A percentile compares a stretch with the other conserved stretches of the same genome.
These are phyloP conservation scores for Bicyclus anynana DNA, from an alignment of 1,140 invertebrate species.

Conservation along the genomic window DNA sequence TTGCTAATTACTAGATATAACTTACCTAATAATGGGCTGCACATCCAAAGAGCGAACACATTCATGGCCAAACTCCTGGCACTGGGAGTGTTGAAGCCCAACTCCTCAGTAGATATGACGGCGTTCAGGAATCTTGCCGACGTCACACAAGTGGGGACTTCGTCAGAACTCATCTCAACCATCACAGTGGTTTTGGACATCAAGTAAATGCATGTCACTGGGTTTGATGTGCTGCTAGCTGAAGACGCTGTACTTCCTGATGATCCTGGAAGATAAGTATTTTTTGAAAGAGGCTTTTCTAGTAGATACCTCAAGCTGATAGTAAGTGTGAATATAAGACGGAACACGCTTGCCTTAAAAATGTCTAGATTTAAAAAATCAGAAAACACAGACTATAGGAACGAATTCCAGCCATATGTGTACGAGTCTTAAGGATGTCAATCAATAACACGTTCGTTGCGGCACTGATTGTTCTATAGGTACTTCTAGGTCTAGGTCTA, in stretches of 20 bases:
- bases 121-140: constrained; percentile 78
- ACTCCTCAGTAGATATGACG: constrained; percentile 79
- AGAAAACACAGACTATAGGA: too few species aligned
- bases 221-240: constrained; percentile 56
- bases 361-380: too few species aligned
- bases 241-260: constrained; percentile 64
- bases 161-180: constrained; percentile 81
- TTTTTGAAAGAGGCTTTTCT: too few species aligned
- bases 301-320: too few species aligned
- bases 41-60: constrained; percentile 83
- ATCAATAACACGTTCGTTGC: too few species aligned
- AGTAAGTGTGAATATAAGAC: too few species aligned
- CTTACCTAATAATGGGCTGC: constrained; percentile 79
- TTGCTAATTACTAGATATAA: too few species aligned
- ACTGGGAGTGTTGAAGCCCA: constrained; percentile 77
- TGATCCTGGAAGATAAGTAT: constrained; percentile 36
- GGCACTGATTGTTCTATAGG: too few species aligned
- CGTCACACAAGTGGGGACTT: constrained; percentile 80
- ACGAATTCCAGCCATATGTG: too few species aligned
- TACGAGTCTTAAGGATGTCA: too few species aligned
- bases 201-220: constrained; percentile 80
- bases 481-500: too few species aligned
- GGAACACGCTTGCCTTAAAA: too few species aligned
- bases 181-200: constrained; percentile 82
- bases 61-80: constrained; percentile 78